Conservation (phyloP, 2,888 invertebrate species). For the Pammene aurita region DNA sequence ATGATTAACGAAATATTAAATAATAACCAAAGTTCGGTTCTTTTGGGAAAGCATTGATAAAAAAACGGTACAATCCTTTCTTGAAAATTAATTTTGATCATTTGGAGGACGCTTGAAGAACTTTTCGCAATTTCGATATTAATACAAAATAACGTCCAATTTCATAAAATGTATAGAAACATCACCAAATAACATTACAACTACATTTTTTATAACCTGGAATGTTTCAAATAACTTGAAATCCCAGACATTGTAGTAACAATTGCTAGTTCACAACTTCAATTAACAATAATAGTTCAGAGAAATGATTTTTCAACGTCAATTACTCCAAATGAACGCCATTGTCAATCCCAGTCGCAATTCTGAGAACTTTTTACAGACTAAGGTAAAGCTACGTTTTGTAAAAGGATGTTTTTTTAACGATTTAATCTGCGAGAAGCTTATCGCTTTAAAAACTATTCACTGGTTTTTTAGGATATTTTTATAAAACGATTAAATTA, state of each 20-base stretch:
- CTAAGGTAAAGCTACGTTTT: slow-evolving; percentile 11
- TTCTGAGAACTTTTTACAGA: slow-evolving; percentile 29
- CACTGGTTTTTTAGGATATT: neutral
- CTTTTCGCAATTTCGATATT: no score
- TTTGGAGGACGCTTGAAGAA: no score
- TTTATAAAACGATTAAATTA: no score
- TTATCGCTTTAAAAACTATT: slow-evolving; percentile 2
- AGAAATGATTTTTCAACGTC: slow-evolving; percentile 34
- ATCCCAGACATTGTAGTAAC: neutral
- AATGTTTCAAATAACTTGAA: neutral
- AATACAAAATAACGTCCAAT: no score
- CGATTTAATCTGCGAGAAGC: slow-evolving; percentile 10
- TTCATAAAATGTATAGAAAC: no score
- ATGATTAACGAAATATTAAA: no score
- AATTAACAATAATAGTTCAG: slow-evolving; percentile 23
- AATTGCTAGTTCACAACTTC: slow-evolving; percentile 8
- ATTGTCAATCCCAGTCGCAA: slow-evolving; percentile 23
- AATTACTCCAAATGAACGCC: slow-evolving; percentile 28
- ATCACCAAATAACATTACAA: no score
- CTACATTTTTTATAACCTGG: neutral
- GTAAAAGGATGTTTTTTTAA: slow-evolving; percentile 10
- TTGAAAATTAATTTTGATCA: no score
- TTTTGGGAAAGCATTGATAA: no score
- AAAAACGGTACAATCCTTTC: no score
- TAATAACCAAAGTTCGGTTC: no score